Evolutionary conservation across 2,888 invertebrate genomes (phyloP), one percentile per base, ranked within the genome.

Genomic region (Lasioglossum oenotherae): DNA sequence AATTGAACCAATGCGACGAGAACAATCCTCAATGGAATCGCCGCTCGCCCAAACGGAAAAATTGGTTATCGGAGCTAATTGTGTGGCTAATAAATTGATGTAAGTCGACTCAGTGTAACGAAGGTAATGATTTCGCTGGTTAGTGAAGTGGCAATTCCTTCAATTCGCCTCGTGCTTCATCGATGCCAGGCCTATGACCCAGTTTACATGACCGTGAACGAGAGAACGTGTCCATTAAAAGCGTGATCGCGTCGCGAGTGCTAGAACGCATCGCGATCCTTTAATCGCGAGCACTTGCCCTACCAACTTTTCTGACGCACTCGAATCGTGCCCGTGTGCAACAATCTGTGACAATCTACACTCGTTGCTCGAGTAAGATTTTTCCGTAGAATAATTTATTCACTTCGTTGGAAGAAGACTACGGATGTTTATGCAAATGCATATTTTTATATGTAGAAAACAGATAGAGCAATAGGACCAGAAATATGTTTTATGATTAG

Each of bases 121-220:
- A 86, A 79, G 64, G 75, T 84, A 81, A 84, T 31, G 82, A 84
- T 81, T 84, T 71, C 46, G 78, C 6, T 44, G 75, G 60, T 41
- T 57, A 73, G 72, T n/a, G 71, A 78, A 19, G 31, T 38, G 71
- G 82, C 80, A 82, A 88, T 89, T 89, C 80, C 73, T 81, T 80
- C 85, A 82, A 90, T 89, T 86, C 80, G 74, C 41, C 73, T 80
- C 35, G 35, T 31, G 81, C 74, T 80, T 87, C 84, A 82, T 81
- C 80, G 84, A 87, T 76, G 53, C 67, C 81, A 87, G 64, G 31
- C 88, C 87, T 89, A 81, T 88, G 90, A 89, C 89, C 90, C 75
- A 90, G 82, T 90, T 90, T 90, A 82, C 85, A 78, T 64, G 90
- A 78, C 90, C 90, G 80, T 89, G 90, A 90, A 90, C 89, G 83